A percentile compares a stretch with the other conserved stretches of the same genome.
phyloP scores from a whole-genome alignment of 2,888 invertebrate genomes.

The Pollenia labialis region DNA sequence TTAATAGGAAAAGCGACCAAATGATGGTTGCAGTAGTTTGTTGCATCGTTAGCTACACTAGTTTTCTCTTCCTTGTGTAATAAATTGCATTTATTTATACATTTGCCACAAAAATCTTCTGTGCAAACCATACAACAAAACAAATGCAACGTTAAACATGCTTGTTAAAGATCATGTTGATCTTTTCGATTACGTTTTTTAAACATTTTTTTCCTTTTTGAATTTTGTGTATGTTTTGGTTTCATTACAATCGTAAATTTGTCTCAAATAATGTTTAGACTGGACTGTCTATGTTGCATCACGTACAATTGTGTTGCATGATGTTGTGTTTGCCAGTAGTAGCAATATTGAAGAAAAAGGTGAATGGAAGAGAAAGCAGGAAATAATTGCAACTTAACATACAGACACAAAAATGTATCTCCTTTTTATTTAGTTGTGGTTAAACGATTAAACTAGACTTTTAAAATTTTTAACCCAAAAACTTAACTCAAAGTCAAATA shows the following conservation, averaged over 20 bases:
- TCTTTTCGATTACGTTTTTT: conserved; percentile 53
- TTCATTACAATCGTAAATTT: conserved; percentile 69
- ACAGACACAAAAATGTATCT: conserved; percentile 9
- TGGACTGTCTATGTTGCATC: conserved; percentile 15
- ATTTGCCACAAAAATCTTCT: conserved; percentile 31
- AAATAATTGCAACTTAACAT: conserved; percentile 56
- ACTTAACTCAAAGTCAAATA: too few species aligned
- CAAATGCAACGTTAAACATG: conserved; percentile 46
- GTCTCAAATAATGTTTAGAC: conserved; percentile 63
- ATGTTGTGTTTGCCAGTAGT: background rate
- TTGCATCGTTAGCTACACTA: conserved; percentile 62
- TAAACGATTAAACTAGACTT: background rate
- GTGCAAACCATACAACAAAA: conserved; percentile 14
- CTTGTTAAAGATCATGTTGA: conserved; percentile 72
- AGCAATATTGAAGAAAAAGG: conserved; percentile 11
- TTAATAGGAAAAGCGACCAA: conserved; percentile 42
- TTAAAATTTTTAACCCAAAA: conserved; percentile 8
- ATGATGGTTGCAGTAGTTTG: conserved; percentile 52
- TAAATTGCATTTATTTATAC: conserved; percentile 64
- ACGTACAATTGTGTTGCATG: background rate
- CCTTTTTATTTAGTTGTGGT: conserved; percentile 6
- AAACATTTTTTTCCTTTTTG: background rate
- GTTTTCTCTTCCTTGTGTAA: conserved; percentile 65
- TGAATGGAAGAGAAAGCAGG: conserved; percentile 72
- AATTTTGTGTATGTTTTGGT: conserved; percentile 57